Percentiles rank a stretch among this genome's conserved stretches.
Evolutionary conservation across 1,140 invertebrate species (phyloP).

Genomic region (Drosophila subobscura): DNA sequence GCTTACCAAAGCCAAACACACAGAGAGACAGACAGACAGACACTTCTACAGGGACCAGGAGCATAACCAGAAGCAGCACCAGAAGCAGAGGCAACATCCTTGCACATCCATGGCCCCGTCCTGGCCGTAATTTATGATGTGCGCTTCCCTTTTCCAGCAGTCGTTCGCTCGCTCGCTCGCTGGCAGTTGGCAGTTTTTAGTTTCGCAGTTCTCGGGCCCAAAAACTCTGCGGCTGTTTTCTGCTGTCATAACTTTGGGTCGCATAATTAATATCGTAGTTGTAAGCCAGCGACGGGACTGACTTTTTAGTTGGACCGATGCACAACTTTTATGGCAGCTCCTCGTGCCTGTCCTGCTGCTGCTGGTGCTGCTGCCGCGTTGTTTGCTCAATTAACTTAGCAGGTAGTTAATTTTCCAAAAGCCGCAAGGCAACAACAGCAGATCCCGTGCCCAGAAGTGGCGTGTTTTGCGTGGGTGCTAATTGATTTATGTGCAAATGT

Average conservation of each 20-base stretch:
- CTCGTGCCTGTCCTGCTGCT: conserved; percentile 22
- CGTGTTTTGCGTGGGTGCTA: conserved; percentile 43
- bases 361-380: conserved; percentile 39
- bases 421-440: conserved; percentile 44
- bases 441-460: neutral
- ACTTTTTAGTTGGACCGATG: conserved; percentile 65
- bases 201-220: conserved; percentile 30
- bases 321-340: conserved; percentile 66
- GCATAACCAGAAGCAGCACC: neutral
- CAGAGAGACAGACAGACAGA: conserved; percentile 26
- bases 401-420: conserved; percentile 78
- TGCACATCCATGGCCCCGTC: conserved; percentile 66
- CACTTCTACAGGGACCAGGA: conserved; percentile 17
- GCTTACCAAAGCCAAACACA: conserved; percentile 51
- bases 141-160: conserved; percentile 59
- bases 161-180: conserved; percentile 16
- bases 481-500: conserved; percentile 66
- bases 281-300: conserved; percentile 60
- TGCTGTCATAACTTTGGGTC: conserved; percentile 78
- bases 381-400: conserved; percentile 83
- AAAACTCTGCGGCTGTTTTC: conserved; percentile 72
- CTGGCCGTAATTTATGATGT: conserved; percentile 78
- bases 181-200: conserved; percentile 68
- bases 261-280: conserved; percentile 76
- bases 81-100: conserved; percentile 38